A percentile compares a stretch with the other conserved stretches of the same genome.
Conservation (phyloP, 2,888 invertebrate genomes). For the Brassicogethes aeneus region DNA sequence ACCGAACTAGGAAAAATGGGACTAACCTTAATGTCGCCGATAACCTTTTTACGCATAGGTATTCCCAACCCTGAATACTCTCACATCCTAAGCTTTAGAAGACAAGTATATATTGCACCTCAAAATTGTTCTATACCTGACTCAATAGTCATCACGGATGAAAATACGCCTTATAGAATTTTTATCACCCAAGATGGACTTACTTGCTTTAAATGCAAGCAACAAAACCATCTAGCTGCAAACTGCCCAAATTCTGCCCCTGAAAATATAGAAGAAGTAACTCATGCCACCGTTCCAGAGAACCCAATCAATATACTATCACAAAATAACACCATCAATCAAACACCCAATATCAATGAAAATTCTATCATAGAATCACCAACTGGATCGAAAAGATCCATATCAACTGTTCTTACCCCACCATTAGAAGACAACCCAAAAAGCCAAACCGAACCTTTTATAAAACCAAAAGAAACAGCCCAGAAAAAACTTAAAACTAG, state of each 20-base stretch:
- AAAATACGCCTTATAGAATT: constrained; percentile 14
- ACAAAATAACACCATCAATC: too few species aligned
- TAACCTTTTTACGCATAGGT: constrained; percentile 18
- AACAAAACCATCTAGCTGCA: constrained; percentile 15
- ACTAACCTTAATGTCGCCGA: constrained; percentile 14
- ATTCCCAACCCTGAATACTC: constrained; percentile 12
- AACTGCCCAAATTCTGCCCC: constrained; percentile 12
- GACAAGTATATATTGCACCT: constrained; percentile 16
- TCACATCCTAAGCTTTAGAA: constrained; percentile 20
- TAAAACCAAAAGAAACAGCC: neutral
- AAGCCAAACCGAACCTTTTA: neutral
- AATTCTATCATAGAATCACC: neutral
- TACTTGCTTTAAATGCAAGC: constrained; percentile 18
- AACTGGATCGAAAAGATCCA: too few species aligned
- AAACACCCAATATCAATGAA: too few species aligned
- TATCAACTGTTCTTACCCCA: neutral
- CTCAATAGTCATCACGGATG: constrained; percentile 11
- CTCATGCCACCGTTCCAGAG: too few species aligned
- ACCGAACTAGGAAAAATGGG: constrained; percentile 12
- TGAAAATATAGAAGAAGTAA: too few species aligned
- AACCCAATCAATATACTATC: too few species aligned
- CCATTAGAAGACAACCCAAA: neutral
- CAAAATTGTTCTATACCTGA: constrained; percentile 8
- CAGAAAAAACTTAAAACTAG: neutral
- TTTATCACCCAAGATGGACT: constrained; percentile 12